Evolutionary conservation across 2,797 vertebrate genomes (phyloP).

Genomic region (Tenualosa thibaudeaui): DNA sequence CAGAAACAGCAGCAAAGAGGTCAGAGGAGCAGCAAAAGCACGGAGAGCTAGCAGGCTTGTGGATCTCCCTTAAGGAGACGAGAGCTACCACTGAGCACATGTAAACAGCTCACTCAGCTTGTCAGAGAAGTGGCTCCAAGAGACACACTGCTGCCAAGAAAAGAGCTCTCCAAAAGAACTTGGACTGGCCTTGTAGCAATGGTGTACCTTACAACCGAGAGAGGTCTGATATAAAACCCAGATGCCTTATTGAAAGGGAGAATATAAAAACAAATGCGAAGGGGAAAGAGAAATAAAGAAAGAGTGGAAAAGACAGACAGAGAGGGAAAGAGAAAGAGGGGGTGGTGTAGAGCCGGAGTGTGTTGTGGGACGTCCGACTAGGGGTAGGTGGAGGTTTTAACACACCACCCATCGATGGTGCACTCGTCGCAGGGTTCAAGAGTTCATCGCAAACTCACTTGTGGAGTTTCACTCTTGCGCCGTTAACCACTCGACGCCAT

Average conservation of each 20-base stretch:
- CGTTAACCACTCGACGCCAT: conserved; percentile 67
- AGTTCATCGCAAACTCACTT: conserved; percentile 68
- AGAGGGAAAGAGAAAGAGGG: conserved; percentile 42
- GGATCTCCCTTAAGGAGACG: neutral
- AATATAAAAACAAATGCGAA: conserved; percentile 31
- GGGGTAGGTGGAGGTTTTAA: conserved; percentile 26
- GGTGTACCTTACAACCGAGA: conserved; percentile 10
- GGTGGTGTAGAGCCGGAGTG: conserved; percentile 45
- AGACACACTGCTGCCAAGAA: conserved; percentile 1
- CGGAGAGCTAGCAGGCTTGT: neutral
- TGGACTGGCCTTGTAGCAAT: neutral
- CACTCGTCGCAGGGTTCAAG: conserved; percentile 63
- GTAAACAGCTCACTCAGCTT: conserved; percentile 24
- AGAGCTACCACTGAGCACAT: conserved; percentile 19
- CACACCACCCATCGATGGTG: conserved; percentile 39
- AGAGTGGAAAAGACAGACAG: neutral
- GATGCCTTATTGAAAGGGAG: conserved; percentile 26
- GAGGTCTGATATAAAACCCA: conserved; percentile 18
- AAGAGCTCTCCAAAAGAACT: neutral
- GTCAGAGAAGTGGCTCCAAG: neutral
- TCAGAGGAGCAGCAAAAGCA: neutral
- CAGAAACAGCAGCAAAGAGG: neutral
- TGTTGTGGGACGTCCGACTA: neutral
- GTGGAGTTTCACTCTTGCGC: conserved; percentile 60
- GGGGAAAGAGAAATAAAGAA: conserved; percentile 20